Conservation (phyloP, 2,113 vertebrate species). For the Callionymus lyra region DNA sequence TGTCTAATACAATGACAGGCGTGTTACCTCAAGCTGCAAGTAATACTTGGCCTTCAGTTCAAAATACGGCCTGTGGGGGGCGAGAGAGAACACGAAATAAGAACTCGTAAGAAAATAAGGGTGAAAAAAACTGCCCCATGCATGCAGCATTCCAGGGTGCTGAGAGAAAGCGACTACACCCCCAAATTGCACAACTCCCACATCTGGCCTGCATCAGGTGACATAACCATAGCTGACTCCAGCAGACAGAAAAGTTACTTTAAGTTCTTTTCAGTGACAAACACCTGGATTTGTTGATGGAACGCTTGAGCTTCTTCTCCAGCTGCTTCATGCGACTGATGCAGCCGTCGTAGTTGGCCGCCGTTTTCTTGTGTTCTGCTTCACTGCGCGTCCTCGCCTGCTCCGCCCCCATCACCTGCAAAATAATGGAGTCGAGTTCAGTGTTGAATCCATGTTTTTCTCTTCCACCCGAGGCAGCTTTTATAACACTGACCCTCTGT, state of each 20-base stretch:
- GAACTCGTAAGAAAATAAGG: constrained; percentile 2
- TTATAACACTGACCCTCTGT: constrained; percentile 71
- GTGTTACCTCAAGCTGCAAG: constrained; percentile 84
- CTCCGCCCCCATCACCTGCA: constrained; percentile 93
- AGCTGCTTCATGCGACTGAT: constrained; percentile 88
- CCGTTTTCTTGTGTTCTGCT: constrained; percentile 83
- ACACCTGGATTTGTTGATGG: constrained; percentile 93
- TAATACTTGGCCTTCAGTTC: constrained; percentile 96
- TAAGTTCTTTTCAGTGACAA: neutral
- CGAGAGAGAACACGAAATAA: constrained; percentile 26
- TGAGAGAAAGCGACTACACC: constrained; percentile 29
- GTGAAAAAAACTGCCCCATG: constrained; percentile 41
- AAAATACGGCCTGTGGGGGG: constrained; percentile 84
- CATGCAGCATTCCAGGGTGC: constrained; percentile 52
- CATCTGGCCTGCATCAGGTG: constrained; percentile 56
- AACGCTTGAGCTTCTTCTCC: constrained; percentile 91
- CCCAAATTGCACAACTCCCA: constrained; percentile 27
- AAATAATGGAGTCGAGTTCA: neutral
- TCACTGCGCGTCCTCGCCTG: constrained; percentile 83
- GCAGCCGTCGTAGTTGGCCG: constrained; percentile 81
- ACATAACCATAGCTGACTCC: constrained; percentile 12
- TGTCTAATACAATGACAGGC: neutral
- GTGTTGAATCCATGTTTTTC: neutral
- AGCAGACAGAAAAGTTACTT: constrained; percentile 1
- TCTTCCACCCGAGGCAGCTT: neutral